Conservation (phyloP, 2,888 invertebrate genomes). For the Oxystoma pomonae region DNA sequence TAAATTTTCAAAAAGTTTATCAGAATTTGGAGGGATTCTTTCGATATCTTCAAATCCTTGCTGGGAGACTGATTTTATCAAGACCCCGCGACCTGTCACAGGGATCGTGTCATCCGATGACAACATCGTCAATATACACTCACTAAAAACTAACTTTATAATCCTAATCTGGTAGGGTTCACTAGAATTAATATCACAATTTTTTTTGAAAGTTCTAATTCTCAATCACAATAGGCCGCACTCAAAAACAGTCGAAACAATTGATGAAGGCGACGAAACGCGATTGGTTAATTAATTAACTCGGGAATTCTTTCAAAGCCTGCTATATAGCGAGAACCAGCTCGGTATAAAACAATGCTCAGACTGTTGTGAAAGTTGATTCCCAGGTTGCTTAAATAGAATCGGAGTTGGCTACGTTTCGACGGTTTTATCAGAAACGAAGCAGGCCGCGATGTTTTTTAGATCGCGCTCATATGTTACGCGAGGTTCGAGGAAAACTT, state of each 20-base stretch:
- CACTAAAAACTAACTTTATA: too few species aligned
- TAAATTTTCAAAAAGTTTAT: conserved; percentile 42
- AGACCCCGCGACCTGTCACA: conserved; percentile 32
- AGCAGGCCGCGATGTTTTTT: background rate
- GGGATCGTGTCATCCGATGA: conserved; percentile 35
- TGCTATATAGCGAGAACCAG: background rate
- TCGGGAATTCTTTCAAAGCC: background rate
- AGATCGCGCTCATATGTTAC: background rate
- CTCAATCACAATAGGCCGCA: background rate
- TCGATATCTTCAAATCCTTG: conserved; percentile 34
- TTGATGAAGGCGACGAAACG: background rate
- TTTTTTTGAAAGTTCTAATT: background rate
- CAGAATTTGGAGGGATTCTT: conserved; percentile 43
- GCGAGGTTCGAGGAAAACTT: background rate
- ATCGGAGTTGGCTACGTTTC: background rate
- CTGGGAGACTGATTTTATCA: conserved; percentile 35
- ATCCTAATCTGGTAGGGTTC: background rate
- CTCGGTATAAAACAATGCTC: background rate
- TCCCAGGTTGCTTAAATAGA: background rate
- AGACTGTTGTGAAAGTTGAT: background rate
- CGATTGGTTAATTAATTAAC: background rate
- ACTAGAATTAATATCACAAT: background rate
- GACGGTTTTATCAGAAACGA: too few species aligned
- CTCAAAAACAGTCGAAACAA: background rate
- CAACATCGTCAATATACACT: conserved; percentile 32